Evolutionary conservation across 1,140 invertebrate genomes (phyloP), one percentile per base, ranked within the genome.

Genomic region (Drosophila saltans): DNA sequence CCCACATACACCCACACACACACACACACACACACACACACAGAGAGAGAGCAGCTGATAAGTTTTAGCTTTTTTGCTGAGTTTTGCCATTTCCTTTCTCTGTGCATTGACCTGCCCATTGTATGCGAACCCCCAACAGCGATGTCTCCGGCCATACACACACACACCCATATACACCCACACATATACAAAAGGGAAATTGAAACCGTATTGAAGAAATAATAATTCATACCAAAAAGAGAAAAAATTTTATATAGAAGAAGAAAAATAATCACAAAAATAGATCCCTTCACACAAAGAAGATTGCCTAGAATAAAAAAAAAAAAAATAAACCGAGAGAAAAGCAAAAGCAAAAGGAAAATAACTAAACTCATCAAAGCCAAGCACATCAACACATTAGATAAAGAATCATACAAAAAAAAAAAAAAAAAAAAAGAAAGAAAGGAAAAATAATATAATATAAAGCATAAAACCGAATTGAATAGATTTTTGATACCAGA

Each of bases 201-300:
- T 69, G 70, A 75, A 85, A 78, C 61, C 41, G 68, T 65, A 72
- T 78, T 75, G 64, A 55, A 24, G 52, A 62, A 45, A 68, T 71
- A 77, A 80, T 84, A 80, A 84, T 65, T 85, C 69, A 66, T 67
- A 69, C 63, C 2, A 60, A 30, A 69, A 36, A 52, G 39, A 48
- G 39, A 67, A 40, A 16, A 57, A 39, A 10, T 30, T n/a, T 1
- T 2, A 28, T 0, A 33, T n/a, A 52, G 45, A 52, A 26, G 45
- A 52, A 52, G 45, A 52, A 52, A 52, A 52, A 52, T 52, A 52
- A 52, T 52, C 45, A 52, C 45, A 52, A 52, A 52, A 52, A 52
- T 52, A 52, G 45, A 52, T 52, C 45, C 45, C 45, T 52, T 52
- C 45, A 52, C 45, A 52, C 45, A 52, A 52, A 52, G 45, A 52